Percentiles rank a stretch among this genome's conserved stretches.
These are phyloP conservation scores for Oscheius sp. DNA, from an alignment of 2,888 invertebrate genomes.

Conservation along the genomic window DNA sequence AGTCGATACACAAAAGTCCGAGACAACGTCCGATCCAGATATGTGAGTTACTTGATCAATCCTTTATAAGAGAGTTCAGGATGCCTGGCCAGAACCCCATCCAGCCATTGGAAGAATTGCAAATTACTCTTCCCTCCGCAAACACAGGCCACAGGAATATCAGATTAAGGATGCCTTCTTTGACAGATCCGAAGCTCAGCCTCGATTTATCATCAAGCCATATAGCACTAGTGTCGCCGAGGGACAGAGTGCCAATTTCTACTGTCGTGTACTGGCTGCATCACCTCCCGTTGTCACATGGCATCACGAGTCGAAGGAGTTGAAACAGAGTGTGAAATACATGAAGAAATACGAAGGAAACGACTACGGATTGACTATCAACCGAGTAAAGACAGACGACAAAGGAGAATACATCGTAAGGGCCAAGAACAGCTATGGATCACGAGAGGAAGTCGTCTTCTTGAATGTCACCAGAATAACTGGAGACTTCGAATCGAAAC, in stretches of 20 bases:
- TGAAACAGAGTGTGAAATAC: conserved; percentile 95
- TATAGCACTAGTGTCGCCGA: conserved; percentile 82
- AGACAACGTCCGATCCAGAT: conserved; percentile 82
- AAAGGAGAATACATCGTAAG: conserved; percentile 75
- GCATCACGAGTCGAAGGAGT: conserved; percentile 90
- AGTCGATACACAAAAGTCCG: conserved; percentile 86
- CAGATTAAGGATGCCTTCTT: conserved; percentile 84
- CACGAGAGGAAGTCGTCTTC: conserved; percentile 93
- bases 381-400: conserved; percentile 86
- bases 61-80: conserved; percentile 64
- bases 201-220: conserved; percentile 95
- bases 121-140: conserved; percentile 94
- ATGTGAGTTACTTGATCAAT: conserved; percentile 71
- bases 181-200: conserved; percentile 83
- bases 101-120: conserved; percentile 95
- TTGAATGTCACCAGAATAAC: conserved; percentile 80
- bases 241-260: conserved; percentile 95
- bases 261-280: conserved; percentile 90
- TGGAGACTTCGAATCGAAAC: conserved; percentile 48
- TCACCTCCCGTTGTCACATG: conserved; percentile 94
- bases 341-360: conserved; percentile 97
- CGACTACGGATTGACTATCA: conserved; percentile 96
- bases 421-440: conserved; percentile 95
- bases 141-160: conserved; percentile 93
- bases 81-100: conserved; percentile 77